Base-by-base conservation (phyloP, 2,113 vertebrate species). In the Macrotis lagotis region DNA sequence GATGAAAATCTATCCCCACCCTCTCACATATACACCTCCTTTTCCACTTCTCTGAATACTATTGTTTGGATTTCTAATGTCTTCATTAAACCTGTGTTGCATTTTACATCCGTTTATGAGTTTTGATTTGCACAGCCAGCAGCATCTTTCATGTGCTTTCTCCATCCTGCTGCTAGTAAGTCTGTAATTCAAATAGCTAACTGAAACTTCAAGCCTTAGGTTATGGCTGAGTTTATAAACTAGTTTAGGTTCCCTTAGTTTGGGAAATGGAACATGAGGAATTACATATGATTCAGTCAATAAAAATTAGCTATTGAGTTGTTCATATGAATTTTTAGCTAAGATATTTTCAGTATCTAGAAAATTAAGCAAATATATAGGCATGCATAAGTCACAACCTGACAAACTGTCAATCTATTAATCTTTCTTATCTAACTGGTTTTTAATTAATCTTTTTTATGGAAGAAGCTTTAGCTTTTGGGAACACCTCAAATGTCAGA, bases 71-170 rank as follows among this genome's bases (percentile, higher is more conserved):
- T 53, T 8, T 90, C 92, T 92, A 91, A 5, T 66, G 88, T 28
- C 2, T 95, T 93, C 93, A 93, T 95, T 96, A 97, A 94, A 89
- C 93, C 25, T 50, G 6, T 95, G 31, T 95, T 66, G 94, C 49
- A 96, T 95, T 95, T 96, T 24, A 48, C 66, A 47, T 90, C 92
- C 89, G 37, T 88, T 12, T 48, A 0, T 44, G 88, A 24, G 24
- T 52, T 59, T 95, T 16, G 7, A 8, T 96, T 93, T 93, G 19
- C 95, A 88, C 74, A 11, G 8, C 48, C 90, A 88, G 47, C 90
- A 88, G 24, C 26, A 90, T 88, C 83, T 97, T 25, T 93, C 48
- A 96, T 91, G 19, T 83, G 47, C 25, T 50, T 93, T 93, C 44
- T 94, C 6, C 94, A 95, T 48, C 89, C 47, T 96, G 26, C 48